Base-by-base conservation (phyloP, 2,113 vertebrate genomes). In the Dermatemys mawii region DNA sequence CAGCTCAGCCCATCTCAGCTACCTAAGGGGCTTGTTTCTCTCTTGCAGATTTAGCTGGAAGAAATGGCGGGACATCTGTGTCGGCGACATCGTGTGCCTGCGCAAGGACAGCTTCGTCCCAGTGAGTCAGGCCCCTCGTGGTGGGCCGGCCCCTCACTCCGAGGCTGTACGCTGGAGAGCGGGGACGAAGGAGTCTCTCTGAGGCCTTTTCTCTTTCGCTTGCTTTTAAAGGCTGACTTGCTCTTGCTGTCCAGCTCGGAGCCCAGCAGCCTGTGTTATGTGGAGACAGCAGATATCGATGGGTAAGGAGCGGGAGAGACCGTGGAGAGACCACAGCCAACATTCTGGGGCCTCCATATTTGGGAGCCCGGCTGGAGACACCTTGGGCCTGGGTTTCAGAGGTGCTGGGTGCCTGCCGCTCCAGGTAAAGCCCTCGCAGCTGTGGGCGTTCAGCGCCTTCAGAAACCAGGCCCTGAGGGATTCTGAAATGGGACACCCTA, bases 281-380 rank as follows among this genome's bases (percentile, higher is more conserved):
- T 99, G 96, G 99, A 99, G 97, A 99, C 99, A 0, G 98, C 98
- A 0, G 99, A 99, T 93, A 99, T 99, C 0, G 99, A 99, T 0
- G 99, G 99, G 99, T 99, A 97, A 98, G 97, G 26, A 90, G 29
- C 19, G 8, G 26, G n/a, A 22, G 57, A 48, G 2, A 1, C 3
- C 10, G 2, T 22, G 3, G 3, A 22, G 53, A 83, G 26, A n/a
- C 51, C 5, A 0, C 1, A 50, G 10, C 2, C 14, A 32, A 12
- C 0, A 0, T 10, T 5, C 22, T 2, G 14, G 50, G 1, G 11
- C 57, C 16, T 9, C 12, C 1, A 2, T 3, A 8, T 44, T 1
- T 53, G 75, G 57, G 35, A 12, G 12, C 1, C 4, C 29, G 9
- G 8, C 11, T 1, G 0, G 35, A 53, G 13, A 3, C 24, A 38